These are phyloP conservation scores for Sycophaga agraensis DNA, from an alignment of 1,140 invertebrate genomes.

Conservation along the genomic window DNA sequence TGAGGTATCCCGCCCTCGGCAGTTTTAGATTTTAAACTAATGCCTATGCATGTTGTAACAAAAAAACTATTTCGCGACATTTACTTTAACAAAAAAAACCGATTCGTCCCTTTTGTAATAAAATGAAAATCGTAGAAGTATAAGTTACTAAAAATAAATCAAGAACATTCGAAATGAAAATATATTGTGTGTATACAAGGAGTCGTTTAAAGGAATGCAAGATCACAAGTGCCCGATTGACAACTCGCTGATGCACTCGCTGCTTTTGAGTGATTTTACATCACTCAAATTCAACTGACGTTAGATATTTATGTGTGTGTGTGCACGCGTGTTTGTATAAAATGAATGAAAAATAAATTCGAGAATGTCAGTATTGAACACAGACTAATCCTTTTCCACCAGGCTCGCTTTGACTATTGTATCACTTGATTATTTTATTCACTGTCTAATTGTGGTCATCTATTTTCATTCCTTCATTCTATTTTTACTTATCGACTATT, in stretches of 20 bases:
- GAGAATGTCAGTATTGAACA: constrained; percentile 28
- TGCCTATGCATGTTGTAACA: neutral
- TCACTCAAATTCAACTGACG: too few relatives aligned
- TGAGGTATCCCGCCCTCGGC: neutral
- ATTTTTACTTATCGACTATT: constrained; percentile 51
- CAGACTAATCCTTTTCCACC: constrained; percentile 33
- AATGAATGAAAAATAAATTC: constrained; percentile 21
- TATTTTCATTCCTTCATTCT: constrained; percentile 4
- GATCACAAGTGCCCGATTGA: neutral
- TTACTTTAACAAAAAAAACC: too few relatives aligned
- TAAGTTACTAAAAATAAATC: neutral
- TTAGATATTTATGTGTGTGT: too few relatives aligned
- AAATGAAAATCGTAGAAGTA: neutral
- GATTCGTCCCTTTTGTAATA: too few relatives aligned
- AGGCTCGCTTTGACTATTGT: constrained; percentile 45
- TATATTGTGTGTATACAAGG: neutral
- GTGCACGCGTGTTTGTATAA: too few relatives aligned
- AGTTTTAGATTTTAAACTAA: neutral
- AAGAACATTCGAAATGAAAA: neutral
- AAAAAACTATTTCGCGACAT: neutral
- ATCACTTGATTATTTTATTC: constrained; percentile 36
- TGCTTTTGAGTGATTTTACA: neutral
- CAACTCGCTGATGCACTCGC: neutral
- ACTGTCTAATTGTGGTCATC: constrained; percentile 28
- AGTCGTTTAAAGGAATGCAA: neutral